phyloP scores from a whole-genome alignment of 2,888 invertebrate species.

The Pheosia tremula region DNA sequence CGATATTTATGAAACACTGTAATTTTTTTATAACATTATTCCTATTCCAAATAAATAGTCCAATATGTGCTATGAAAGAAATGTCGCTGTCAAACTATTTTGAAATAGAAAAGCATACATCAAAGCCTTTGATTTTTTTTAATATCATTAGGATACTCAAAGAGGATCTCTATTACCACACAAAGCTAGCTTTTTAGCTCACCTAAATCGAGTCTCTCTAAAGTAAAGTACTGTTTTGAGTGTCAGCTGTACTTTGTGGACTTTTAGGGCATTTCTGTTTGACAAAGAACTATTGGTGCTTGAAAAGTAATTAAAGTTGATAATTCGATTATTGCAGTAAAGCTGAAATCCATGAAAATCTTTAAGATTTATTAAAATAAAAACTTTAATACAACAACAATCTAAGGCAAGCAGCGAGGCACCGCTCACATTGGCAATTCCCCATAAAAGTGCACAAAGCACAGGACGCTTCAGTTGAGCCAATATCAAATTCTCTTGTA shows the following conservation, averaged over 20 bases:
- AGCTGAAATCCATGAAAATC: neutral
- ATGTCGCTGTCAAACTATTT: neutral
- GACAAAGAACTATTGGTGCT: no score
- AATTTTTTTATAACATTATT: constrained; percentile 17
- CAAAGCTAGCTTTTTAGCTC: no score
- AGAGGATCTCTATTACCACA: no score
- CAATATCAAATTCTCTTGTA: constrained; percentile 67
- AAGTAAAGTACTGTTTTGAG: no score
- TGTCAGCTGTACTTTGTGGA: no score
- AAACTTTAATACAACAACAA: constrained; percentile 18
- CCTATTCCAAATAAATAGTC: neutral
- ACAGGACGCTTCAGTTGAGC: constrained; percentile 60
- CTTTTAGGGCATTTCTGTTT: no score
- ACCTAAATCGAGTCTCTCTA: no score
- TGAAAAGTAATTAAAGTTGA: no score
- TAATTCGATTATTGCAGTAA: no score
- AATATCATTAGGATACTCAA: no score
- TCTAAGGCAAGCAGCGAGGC: constrained; percentile 52
- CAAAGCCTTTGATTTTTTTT: neutral
- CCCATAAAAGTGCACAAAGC: constrained; percentile 68
- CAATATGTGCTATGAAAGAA: neutral
- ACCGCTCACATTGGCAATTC: constrained; percentile 60
- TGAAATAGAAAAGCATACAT: no score
- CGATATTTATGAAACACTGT: constrained; percentile 21
- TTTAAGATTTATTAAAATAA: neutral